These are phyloP conservation scores for Eurytoma californica DNA, from an alignment of 2,888 invertebrate genomes.

Conservation along the genomic window DNA sequence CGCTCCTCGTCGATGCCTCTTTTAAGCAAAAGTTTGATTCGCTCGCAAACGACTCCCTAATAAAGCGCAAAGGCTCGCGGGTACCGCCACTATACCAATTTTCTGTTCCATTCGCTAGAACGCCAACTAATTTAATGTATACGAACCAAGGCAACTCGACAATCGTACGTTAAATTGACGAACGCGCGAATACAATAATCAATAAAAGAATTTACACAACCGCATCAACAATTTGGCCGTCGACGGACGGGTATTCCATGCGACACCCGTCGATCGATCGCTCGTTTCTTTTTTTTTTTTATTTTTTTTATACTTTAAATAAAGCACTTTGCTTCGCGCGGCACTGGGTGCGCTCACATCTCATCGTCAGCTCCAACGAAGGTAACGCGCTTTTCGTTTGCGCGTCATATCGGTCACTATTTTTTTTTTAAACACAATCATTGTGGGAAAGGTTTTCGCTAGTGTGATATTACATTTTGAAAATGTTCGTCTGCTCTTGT, in stretches of 20 bases:
- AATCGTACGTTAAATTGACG: conserved; percentile 24
- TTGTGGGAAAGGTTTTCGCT: conserved; percentile 22
- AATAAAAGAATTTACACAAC: conserved; percentile 25
- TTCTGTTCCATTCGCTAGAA: conserved; percentile 1
- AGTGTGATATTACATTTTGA: conserved; percentile 30
- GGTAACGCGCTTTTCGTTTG: conserved; percentile 13
- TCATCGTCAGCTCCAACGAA: no score
- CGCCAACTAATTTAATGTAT: conserved; percentile 35
- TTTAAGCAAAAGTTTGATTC: conserved; percentile 27
- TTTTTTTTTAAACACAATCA: not conserved
- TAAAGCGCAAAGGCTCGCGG: conserved; percentile 19
- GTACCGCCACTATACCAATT: not conserved
- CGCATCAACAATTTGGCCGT: conserved; percentile 38
- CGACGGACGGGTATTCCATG: conserved; percentile 19
- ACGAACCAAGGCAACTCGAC: conserved; percentile 45
- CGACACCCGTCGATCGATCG: not conserved
- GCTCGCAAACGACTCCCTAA: conserved; percentile 9
- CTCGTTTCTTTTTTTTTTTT: no score
- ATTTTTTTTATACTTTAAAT: conserved; percentile 21
- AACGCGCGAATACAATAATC: conserved; percentile 23
- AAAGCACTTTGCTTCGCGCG: conserved; percentile 46
- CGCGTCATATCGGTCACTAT: conserved; percentile 37
- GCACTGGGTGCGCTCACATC: conserved; percentile 36
- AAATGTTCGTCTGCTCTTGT: conserved; percentile 14
- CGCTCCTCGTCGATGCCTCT: conserved; percentile 17